These are phyloP conservation scores for Mya arenaria DNA, from an alignment of 1,140 invertebrate genomes.

Conservation along the genomic window DNA sequence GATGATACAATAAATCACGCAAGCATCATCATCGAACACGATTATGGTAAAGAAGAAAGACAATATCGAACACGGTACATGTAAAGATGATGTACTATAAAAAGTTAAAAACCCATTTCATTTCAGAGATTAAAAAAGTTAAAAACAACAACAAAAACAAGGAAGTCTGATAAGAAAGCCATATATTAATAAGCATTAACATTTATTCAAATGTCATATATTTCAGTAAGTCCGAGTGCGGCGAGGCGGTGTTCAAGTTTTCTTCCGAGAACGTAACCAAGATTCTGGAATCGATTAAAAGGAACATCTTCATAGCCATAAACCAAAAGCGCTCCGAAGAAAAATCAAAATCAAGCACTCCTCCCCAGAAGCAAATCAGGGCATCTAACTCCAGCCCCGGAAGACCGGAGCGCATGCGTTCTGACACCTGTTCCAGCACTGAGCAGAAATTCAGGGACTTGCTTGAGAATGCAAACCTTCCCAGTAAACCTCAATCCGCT, in stretches of 20 bases:
- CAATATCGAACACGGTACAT: too few relatives aligned
- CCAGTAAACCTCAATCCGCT: not conserved
- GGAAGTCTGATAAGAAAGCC: too few relatives aligned
- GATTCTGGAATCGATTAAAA: constrained; percentile 56
- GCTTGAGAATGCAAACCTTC: constrained; percentile 4
- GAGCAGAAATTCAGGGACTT: constrained; percentile 36
- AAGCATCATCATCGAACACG: too few relatives aligned
- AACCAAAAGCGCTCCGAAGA: constrained; percentile 9
- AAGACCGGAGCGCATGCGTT: not conserved
- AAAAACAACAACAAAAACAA: too few relatives aligned
- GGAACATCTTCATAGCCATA: constrained; percentile 59
- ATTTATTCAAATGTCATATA: constrained; percentile 7
- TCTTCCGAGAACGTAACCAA: constrained; percentile 18
- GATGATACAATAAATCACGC: too few relatives aligned
- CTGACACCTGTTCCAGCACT: not conserved
- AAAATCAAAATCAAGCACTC: not conserved
- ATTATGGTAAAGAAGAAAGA: too few relatives aligned
- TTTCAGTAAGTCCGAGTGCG: constrained; percentile 61
- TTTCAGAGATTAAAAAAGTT: too few relatives aligned
- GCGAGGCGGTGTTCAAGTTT: constrained; percentile 61
- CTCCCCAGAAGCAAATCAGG: not conserved
- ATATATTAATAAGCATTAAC: too few relatives aligned
- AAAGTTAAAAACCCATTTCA: too few relatives aligned
- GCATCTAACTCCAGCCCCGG: not conserved
- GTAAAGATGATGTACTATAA: too few relatives aligned